Conservation (phyloP, 2,797 vertebrate species). For the Natrix natrix region DNA sequence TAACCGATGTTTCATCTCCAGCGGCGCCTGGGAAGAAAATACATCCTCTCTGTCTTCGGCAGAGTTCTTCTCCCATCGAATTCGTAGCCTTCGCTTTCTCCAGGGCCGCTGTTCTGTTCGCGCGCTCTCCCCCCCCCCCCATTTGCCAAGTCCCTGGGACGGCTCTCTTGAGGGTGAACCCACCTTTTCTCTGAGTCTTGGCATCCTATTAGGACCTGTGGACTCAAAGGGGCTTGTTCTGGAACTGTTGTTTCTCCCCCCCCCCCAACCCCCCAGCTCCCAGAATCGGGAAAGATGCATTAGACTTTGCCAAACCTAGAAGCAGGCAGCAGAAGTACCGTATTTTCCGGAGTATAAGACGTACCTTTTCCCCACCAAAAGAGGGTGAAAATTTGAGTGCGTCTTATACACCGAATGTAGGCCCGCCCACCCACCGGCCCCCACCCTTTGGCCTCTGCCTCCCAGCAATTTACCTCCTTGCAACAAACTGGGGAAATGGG, state of each 20-base stretch:
- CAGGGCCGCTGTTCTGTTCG: neutral
- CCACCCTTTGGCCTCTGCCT: no score
- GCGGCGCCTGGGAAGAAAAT: neutral
- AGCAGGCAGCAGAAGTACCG: neutral
- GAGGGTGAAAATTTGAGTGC: no score
- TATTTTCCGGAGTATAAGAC: no score
- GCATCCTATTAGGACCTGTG: no score
- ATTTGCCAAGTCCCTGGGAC: neutral
- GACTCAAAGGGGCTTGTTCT: neutral
- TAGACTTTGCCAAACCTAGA: neutral
- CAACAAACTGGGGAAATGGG: no score
- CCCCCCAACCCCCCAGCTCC: no score
- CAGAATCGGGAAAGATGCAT: no score
- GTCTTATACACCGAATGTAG: no score
- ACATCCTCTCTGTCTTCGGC: neutral
- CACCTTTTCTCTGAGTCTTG: neutral
- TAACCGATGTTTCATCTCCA: neutral
- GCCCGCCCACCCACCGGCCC: no score
- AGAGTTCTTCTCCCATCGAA: neutral
- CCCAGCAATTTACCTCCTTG: no score
- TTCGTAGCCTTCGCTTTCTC: neutral
- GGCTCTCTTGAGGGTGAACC: neutral
- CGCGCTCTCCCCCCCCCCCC: no score
- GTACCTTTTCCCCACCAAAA: no score
- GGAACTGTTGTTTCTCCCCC: neutral